phyloP scores from a whole-genome alignment of 2,888 invertebrate genomes.

The Morinoia aosen region DNA sequence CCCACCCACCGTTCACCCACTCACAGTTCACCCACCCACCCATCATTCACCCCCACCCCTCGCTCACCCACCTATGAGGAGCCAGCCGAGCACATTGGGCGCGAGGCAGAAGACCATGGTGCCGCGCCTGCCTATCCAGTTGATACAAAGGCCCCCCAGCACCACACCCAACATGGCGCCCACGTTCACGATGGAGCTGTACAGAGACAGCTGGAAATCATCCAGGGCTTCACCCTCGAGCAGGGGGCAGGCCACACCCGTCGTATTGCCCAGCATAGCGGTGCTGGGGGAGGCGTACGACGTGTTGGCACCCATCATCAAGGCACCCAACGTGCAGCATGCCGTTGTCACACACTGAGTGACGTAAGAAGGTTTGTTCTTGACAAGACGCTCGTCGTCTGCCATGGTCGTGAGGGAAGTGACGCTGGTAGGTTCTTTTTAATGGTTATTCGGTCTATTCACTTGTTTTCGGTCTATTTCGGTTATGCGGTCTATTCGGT shows the following conservation, averaged over 20 bases:
- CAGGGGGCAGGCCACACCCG: not conserved
- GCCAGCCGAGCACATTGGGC: slow-evolving; percentile 81
- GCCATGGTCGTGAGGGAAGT: not conserved
- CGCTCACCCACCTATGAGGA: slow-evolving; percentile 74
- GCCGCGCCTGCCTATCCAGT: slow-evolving; percentile 83
- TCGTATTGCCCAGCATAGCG: not conserved
- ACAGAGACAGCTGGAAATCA: not conserved
- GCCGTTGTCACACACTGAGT: not conserved
- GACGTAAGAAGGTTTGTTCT: not conserved
- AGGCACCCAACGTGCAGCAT: not conserved
- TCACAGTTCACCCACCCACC: not conserved
- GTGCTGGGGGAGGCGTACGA: not conserved
- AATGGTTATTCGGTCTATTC: not conserved
- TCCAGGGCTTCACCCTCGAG: not conserved
- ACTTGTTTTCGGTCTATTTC: too few species aligned
- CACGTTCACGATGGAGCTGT: slow-evolving; percentile 83
- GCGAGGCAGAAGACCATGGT: slow-evolving; percentile 84
- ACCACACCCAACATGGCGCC: slow-evolving; percentile 87
- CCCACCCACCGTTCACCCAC: not conserved
- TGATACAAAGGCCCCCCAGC: slow-evolving; percentile 86
- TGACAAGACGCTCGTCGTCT: not conserved
- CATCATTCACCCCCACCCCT: not conserved
- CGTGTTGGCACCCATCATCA: not conserved
- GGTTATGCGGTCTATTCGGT: too few species aligned
- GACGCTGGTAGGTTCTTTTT: not conserved